These are phyloP conservation scores for Triplophysa yarkandensis DNA, from an alignment of 2,797 vertebrate species.

Conservation along the genomic window DNA sequence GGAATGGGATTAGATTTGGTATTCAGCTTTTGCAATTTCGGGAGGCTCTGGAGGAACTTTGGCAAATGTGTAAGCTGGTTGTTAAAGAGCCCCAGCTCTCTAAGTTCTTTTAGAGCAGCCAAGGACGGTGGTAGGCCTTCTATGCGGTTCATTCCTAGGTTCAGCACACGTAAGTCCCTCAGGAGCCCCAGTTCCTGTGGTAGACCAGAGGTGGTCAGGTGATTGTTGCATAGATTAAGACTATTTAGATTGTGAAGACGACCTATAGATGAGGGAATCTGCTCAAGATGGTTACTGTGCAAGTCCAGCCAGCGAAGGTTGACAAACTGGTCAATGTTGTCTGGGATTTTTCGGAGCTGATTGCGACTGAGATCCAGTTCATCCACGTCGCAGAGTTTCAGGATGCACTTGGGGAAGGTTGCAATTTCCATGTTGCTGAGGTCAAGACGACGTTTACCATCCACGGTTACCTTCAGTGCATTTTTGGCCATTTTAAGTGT, in stretches of 20 bases:
- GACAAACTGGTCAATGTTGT: slow-evolving; percentile 78
- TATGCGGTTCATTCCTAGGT: slow-evolving; percentile 86
- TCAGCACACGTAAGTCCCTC: slow-evolving; percentile 77
- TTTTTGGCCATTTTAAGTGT: slow-evolving; percentile 81
- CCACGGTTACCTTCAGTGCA: slow-evolving; percentile 73
- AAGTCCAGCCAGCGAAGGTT: slow-evolving; percentile 84
- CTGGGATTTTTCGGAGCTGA: slow-evolving; percentile 81
- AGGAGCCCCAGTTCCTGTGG: slow-evolving; percentile 81
- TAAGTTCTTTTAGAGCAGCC: slow-evolving; percentile 78
- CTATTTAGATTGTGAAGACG: slow-evolving; percentile 76
- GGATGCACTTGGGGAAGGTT: slow-evolving; percentile 82
- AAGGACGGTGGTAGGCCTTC: slow-evolving; percentile 76
- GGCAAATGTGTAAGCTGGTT: slow-evolving; percentile 81
- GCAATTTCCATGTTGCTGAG: slow-evolving; percentile 87
- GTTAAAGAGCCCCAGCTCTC: slow-evolving; percentile 82
- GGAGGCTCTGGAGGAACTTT: slow-evolving; percentile 73
- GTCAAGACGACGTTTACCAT: slow-evolving; percentile 80
- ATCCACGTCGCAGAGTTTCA: slow-evolving; percentile 79
- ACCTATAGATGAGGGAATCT: slow-evolving; percentile 78
- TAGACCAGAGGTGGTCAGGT: slow-evolving; percentile 73
- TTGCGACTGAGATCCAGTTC: slow-evolving; percentile 91
- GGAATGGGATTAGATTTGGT: slow-evolving; percentile 82
- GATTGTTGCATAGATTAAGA: slow-evolving; percentile 91
- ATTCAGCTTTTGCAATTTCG: slow-evolving; percentile 82
- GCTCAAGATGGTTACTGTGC: slow-evolving; percentile 84